A percentile compares a stretch with the other conserved stretches of the same genome.
phyloP scores from a whole-genome alignment of 2,113 vertebrate genomes.

The Haemorhous mexicanus region DNA sequence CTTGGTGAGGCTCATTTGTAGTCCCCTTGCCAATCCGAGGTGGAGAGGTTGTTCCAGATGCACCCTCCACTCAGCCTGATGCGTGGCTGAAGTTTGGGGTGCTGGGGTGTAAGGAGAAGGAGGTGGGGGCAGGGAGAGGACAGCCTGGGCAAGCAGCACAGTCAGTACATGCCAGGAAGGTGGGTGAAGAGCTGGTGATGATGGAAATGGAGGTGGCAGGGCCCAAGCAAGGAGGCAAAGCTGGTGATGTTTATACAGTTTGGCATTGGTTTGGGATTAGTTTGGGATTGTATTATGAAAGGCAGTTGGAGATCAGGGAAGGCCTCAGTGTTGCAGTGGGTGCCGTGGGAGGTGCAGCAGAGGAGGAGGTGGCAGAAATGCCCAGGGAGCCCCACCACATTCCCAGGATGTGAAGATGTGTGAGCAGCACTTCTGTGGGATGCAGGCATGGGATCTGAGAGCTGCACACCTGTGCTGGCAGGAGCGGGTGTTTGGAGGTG shows the following conservation, averaged over 20 bases:
- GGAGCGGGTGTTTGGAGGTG: not conserved
- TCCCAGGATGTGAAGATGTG: not conserved
- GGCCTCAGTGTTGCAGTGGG: not conserved
- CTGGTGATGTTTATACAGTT: not conserved
- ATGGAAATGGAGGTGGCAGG: not conserved
- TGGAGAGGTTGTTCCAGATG: not conserved
- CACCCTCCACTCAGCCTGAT: rapidly evolving
- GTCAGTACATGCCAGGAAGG: not conserved
- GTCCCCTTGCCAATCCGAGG: not conserved
- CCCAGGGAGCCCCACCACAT: not conserved
- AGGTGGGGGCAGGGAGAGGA: rapidly evolving
- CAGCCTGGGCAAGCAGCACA: too few species aligned
- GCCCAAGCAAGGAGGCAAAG: not conserved
- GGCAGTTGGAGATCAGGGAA: not conserved
- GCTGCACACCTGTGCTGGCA: not conserved
- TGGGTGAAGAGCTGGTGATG: not conserved
- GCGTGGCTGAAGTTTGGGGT: not conserved
- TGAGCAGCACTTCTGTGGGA: not conserved
- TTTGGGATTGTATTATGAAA: not conserved
- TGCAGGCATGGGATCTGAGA: rapidly evolving
- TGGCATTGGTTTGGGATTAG: not conserved
- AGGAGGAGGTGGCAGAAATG: not conserved
- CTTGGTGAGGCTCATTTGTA: not conserved
- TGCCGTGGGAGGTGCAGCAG: not conserved
- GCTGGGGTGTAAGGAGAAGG: not conserved